phyloP scores from a whole-genome alignment of 2,888 invertebrate genomes.

The Dolichopus griseipennis region DNA sequence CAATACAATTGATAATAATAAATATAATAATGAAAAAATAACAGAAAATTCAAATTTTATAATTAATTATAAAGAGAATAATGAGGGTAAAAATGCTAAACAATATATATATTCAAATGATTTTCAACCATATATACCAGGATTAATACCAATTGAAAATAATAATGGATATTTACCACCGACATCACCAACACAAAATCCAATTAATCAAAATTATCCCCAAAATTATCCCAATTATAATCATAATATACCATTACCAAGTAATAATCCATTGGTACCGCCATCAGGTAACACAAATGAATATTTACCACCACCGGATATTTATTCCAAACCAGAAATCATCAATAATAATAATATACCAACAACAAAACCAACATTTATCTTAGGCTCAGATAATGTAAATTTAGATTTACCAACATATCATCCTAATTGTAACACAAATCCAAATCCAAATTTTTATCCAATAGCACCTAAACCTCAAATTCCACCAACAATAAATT shows the following conservation, averaged over 20 bases:
- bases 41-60: not conserved
- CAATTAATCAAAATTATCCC: not conserved
- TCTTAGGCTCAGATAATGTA: not conserved
- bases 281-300: not conserved
- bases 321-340: not conserved
- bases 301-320: not conserved
- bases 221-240: not conserved
- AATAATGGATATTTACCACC: conserved; percentile 13
- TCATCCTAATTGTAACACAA: not conserved
- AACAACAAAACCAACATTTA: not conserved
- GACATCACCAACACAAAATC: not conserved
- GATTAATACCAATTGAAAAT: conserved; percentile 12
- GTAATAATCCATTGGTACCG: not conserved
- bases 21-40: not conserved
- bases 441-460: not conserved
- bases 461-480: not conserved
- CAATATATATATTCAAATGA: not conserved
- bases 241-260: not conserved
- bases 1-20: no score
- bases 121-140: conserved; percentile 10
- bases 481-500: not conserved
- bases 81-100: conserved; percentile 14
- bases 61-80: conserved; percentile 13
- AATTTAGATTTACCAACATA: not conserved
- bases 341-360: not conserved